Percentiles rank a stretch among this genome's conserved stretches.
Evolutionary conservation across 2,888 invertebrate genomes (phyloP).

Genomic region (Zaprionus bogoriensis): DNA sequence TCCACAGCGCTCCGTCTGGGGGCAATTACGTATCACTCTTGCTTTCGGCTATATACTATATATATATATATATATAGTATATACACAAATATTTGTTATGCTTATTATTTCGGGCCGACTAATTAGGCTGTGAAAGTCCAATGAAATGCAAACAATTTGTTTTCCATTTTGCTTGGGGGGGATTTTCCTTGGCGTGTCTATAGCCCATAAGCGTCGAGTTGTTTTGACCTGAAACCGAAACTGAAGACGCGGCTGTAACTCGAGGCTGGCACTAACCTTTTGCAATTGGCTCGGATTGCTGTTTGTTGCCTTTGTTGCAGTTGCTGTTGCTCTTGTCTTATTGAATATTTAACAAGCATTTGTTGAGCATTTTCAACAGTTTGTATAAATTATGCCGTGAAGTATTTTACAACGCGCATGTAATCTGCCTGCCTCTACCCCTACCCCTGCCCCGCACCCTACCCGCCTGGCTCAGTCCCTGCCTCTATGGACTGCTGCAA

Average conservation of each 20-base stretch:
- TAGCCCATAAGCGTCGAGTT: slow-evolving; percentile 40
- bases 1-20: no score
- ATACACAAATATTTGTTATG: no score
- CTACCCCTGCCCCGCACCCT: not conserved
- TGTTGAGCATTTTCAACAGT: slow-evolving; percentile 33
- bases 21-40: slow-evolving; percentile 47
- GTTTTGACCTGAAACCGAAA: slow-evolving; percentile 5
- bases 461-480: not conserved
- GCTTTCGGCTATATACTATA: slow-evolving; percentile 35
- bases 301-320: not conserved
- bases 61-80: no score
- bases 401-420: slow-evolving; percentile 57
- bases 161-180: not conserved
- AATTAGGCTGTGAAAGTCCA: slow-evolving; percentile 58
- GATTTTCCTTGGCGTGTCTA: slow-evolving; percentile 38
- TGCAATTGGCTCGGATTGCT: not conserved
- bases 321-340: not conserved
- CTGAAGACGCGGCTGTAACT: not conserved
- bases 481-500: slow-evolving; percentile 41
- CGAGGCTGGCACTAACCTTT: not conserved
- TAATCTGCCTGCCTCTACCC: not conserved
- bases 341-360: slow-evolving; percentile 35
- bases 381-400: slow-evolving; percentile 67
- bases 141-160: slow-evolving; percentile 48
- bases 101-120: slow-evolving; percentile 21